Base-by-base conservation (phyloP, 1,140 invertebrate species). In the Brachionus plicatilis region DNA sequence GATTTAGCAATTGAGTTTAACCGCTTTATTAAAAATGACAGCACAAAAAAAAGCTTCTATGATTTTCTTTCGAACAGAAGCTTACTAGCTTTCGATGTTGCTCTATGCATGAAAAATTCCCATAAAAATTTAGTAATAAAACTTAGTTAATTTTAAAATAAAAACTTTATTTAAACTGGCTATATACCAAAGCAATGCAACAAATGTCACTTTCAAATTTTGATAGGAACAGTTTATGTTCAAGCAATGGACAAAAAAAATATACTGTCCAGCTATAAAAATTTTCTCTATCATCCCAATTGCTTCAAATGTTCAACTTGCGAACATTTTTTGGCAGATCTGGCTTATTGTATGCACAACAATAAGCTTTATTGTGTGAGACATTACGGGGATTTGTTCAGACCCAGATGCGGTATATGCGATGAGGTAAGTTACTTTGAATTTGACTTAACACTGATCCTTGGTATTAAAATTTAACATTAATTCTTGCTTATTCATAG, bases 351-450 rank as follows among this genome's bases (percentile, higher is more conserved):
- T 14, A 29, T 80, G 20, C 12, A 80, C n/a, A 65, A 65, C 20
- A 27, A 12, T 17, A 56, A 65, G n/a, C 37, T 53, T 12, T 56
- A 53, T 41, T 80, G 78, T 50, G 37, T 80, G 20, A 56, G 78
- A 65, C 78, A 80, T 80, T 80, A 80, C 20, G 78, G 78, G 8
- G 27, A 80, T 17, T 53, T 56, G 37, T 53, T 27, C 20, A 60
- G n/a, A 14, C 50, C 78, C 4, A 14, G 78, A 80, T 80, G 78
- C 24, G 47, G 20, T 7, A 80, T 60, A 27, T 80, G 78, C 33
- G 78, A 80, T 43, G 78, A 80, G 78, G 78, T 80, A 60, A 27
- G 43, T 80, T 2, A 37, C 33, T 68, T 29, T 41, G 45, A 11
- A 47, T 47, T 47, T 11, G 3, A 11, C 14, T 47, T 11, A 2